Conservation (phyloP, 2,797 vertebrate species). For the Tachyglossus aculeatus region DNA sequence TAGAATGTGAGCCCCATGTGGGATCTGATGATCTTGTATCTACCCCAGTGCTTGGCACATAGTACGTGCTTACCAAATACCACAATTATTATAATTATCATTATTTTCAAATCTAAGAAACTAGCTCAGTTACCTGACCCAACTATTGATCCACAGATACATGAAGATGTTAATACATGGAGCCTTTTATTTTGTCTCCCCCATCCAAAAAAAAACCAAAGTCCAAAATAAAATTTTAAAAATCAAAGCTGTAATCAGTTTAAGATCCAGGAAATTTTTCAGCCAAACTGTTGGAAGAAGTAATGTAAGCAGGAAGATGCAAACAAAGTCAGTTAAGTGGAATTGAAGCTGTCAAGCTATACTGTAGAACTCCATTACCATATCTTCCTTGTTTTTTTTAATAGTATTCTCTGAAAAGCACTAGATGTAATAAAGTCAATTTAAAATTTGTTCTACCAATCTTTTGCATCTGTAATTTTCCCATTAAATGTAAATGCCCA, state of each 20-base stretch:
- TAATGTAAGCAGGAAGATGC: slow-evolving; percentile 64
- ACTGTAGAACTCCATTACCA: slow-evolving; percentile 76
- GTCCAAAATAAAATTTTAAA: slow-evolving; percentile 47
- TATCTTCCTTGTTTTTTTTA: slow-evolving; percentile 78
- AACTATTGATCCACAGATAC: background rate
- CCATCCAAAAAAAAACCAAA: slow-evolving; percentile 20
- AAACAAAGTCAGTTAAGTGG: slow-evolving; percentile 71
- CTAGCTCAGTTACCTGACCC: too few species aligned
- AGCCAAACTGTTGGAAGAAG: slow-evolving; percentile 59
- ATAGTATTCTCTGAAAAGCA: slow-evolving; percentile 84
- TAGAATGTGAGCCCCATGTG: too few species aligned
- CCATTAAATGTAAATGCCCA: slow-evolving; percentile 88
- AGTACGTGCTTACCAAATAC: too few species aligned
- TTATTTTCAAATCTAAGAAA: too few species aligned
- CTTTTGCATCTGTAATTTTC: slow-evolving; percentile 88
- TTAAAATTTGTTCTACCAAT: slow-evolving; percentile 88
- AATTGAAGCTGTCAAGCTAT: slow-evolving; percentile 73
- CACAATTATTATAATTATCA: too few species aligned
- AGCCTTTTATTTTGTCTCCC: background rate
- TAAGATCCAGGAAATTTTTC: slow-evolving; percentile 55
- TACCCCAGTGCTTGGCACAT: too few species aligned
- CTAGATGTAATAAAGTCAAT: slow-evolving; percentile 85
- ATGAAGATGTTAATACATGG: background rate
- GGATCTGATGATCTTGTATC: too few species aligned
- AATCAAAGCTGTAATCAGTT: slow-evolving; percentile 63